Evolutionary conservation across 1,140 invertebrate species (phyloP), one percentile per base, ranked within the genome.

Genomic region (Bathynomus jamesi): DNA sequence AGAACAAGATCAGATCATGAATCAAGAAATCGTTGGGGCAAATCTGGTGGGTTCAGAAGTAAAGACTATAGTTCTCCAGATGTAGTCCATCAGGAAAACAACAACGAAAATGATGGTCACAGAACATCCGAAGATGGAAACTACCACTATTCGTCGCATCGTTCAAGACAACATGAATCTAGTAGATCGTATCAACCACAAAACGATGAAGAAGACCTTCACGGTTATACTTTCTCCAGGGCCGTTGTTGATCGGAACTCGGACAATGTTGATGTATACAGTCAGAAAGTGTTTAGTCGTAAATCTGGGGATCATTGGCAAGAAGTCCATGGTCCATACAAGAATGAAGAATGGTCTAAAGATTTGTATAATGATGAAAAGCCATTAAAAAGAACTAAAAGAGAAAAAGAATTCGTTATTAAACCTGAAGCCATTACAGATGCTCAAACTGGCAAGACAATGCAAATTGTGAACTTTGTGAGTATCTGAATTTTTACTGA

Each of bases 381-480:
- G 40, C 74, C 65, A 31, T 60, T 66, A 40, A 67, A 61, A 13
- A 84, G 87, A 79, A 82, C 79, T 25, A 88, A 85, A 81, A 82
- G 91, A 78, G 88, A 91, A 76, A 86, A 84, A 8, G 90, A 92
- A 79, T 87, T 87, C 76, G 85, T 92, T 7, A 86, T 93, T 17
- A 86, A 87, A 68, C 85, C 90, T 4, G 87, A 90, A 83, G 87
- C 86, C 0, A 86, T 88, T 69, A 77, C 78, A 69, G 85, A 87
- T 24, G 88, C 89, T 77, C 86, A 87, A 74, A 87, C 90, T 81
- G 89, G 90, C 27, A 87, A 88, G 76, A 86, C 85, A 71, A 86
- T 86, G 76, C 86, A 90, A 79, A 85, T 91, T 69, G 89, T 93
- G 1, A 88, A 89, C 69, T 88, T 94, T 88, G 90, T 91, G 82